phyloP scores from a whole-genome alignment of 2,113 vertebrate genomes.

The Podarcis raffonei region DNA sequence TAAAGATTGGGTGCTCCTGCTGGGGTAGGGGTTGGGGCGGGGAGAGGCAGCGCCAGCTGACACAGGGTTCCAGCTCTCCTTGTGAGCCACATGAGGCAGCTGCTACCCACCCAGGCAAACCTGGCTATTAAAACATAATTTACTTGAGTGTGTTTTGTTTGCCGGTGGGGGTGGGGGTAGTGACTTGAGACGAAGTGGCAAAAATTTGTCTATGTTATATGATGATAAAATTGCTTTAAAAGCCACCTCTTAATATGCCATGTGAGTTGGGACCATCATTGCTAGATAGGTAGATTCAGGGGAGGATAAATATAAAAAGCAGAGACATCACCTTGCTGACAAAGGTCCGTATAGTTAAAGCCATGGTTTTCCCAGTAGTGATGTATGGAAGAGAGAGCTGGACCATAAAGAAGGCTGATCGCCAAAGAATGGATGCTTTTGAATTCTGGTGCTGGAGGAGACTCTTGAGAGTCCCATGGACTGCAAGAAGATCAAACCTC shows the following conservation, averaged over 20 bases:
- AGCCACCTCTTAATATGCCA: not conserved
- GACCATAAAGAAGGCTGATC: too few relatives aligned
- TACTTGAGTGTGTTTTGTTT: not conserved
- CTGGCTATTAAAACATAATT: constrained; percentile 49
- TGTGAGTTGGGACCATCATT: constrained; percentile 35
- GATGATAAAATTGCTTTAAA: constrained; percentile 10
- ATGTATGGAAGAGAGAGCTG: too few relatives aligned
- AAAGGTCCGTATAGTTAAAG: too few relatives aligned
- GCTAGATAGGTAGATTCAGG: constrained; percentile 42
- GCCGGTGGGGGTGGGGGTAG: not conserved
- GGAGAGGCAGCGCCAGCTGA: constrained; percentile 13
- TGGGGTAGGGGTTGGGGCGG: not conserved
- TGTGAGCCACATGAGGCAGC: constrained; percentile 20
- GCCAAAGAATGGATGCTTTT: too few relatives aligned
- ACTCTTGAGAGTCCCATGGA: too few relatives aligned
- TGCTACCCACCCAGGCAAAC: constrained; percentile 9
- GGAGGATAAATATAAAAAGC: constrained; percentile 1
- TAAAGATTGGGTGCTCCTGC: constrained; percentile 52
- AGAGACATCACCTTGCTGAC: too few relatives aligned
- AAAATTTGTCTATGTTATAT: not conserved
- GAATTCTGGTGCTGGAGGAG: too few relatives aligned
- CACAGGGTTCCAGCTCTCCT: constrained; percentile 20
- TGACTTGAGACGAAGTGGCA: not conserved
- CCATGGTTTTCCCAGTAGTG: too few relatives aligned
- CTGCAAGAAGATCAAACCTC: too few relatives aligned